phyloP scores from a whole-genome alignment of 2,113 vertebrate genomes.

The Chelonoidis abingdonii region DNA sequence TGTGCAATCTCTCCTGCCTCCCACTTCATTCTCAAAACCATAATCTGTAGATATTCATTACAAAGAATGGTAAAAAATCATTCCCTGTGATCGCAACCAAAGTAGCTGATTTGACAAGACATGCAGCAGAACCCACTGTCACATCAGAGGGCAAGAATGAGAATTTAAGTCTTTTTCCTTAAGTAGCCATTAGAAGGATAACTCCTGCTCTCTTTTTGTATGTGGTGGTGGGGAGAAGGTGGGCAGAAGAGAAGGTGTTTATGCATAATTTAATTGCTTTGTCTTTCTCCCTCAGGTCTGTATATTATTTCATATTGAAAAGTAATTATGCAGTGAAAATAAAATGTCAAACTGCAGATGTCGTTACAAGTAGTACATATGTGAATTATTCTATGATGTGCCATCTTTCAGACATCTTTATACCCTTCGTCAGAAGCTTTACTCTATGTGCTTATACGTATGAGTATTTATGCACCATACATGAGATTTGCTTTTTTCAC shows the following conservation, averaged over 20 bases:
- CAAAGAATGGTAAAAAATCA: slow-evolving; percentile 33
- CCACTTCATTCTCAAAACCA: not conserved
- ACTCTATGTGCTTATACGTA: slow-evolving; percentile 71
- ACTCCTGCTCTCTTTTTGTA: not conserved
- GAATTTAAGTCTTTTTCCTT: slow-evolving; percentile 40
- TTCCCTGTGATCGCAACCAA: slow-evolving; percentile 23
- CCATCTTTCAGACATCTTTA: slow-evolving; percentile 72
- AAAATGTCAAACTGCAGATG: slow-evolving; percentile 79
- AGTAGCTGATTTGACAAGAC: slow-evolving; percentile 15
- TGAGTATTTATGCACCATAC: slow-evolving; percentile 68
- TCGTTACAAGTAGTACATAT: slow-evolving; percentile 73
- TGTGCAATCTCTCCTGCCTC: slow-evolving; percentile 21
- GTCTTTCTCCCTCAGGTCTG: slow-evolving; percentile 78
- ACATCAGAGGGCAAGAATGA: slow-evolving; percentile 1
- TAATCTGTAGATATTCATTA: slow-evolving; percentile 12
- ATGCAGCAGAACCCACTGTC: not conserved
- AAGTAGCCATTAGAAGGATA: slow-evolving; percentile 27
- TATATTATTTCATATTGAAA: slow-evolving; percentile 81
- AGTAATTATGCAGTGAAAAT: slow-evolving; percentile 80
- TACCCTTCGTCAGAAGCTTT: slow-evolving; percentile 76
- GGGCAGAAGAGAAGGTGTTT: not conserved
- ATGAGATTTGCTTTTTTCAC: slow-evolving; percentile 82
- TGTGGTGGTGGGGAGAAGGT: slow-evolving; percentile 16
- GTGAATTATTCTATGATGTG: slow-evolving; percentile 65
- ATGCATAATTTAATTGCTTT: slow-evolving; percentile 78